phyloP scores from a whole-genome alignment of 2,888 invertebrate genomes.

The Megastigmus dorsalis region DNA sequence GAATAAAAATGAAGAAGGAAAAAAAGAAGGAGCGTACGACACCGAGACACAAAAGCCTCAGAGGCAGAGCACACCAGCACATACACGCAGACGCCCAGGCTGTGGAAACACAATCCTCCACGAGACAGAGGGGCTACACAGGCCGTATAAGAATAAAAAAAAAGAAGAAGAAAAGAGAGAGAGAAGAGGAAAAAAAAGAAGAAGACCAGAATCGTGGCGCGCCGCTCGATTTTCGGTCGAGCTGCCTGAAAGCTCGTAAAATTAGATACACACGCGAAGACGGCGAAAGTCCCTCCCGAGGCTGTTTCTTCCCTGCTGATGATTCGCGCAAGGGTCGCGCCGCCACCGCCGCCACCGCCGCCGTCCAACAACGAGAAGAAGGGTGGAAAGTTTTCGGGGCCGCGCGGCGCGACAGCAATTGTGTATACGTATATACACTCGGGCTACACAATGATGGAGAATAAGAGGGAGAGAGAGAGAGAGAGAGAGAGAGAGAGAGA shows the following conservation, averaged over 20 bases:
- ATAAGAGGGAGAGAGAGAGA: not conserved
- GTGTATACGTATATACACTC: not conserved
- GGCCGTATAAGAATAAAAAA: not conserved
- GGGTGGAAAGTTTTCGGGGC: conserved; percentile 59
- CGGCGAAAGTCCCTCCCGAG: not conserved
- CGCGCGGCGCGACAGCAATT: conserved; percentile 27
- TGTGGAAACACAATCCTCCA: conserved; percentile 25
- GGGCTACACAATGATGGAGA: not conserved
- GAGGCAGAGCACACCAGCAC: no score
- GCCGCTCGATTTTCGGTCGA: conserved; percentile 10
- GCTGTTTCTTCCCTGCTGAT: conserved; percentile 1
- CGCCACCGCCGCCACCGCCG: no score
- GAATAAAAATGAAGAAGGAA: not conserved
- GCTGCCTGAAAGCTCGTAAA: conserved; percentile 48
- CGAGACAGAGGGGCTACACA: not conserved
- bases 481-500: not conserved
- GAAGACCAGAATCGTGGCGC: conserved; percentile 3
- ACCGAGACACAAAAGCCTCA: not conserved
- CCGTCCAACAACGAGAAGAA: conserved; percentile 35
- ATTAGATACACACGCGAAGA: conserved; percentile 41
- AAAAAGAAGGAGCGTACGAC: not conserved
- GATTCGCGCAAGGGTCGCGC: no score
- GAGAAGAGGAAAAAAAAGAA: not conserved
- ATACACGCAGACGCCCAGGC: no score
- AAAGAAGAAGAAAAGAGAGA: conserved; percentile 8